These are phyloP conservation scores for Trachythela sp. DNA, from an alignment of 64 coral and sea anemone genomes.

Conservation along the genomic window DNA sequence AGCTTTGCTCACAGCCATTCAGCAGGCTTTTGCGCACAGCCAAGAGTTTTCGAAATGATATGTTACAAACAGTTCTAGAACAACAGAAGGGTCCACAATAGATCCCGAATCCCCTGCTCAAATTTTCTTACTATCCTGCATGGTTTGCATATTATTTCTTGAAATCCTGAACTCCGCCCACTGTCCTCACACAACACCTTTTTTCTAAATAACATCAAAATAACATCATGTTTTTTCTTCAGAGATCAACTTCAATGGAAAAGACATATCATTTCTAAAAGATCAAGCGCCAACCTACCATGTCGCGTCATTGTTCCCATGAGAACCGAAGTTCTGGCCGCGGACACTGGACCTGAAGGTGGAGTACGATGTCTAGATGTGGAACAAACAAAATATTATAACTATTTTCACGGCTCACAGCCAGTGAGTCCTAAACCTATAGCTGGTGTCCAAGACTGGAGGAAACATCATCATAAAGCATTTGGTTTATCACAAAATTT, in stretches of 20 bases:
- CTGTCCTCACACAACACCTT: too few species aligned
- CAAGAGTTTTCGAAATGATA: too few species aligned
- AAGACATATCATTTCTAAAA: neutral
- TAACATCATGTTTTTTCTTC: neutral
- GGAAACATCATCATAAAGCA: conserved; percentile 48
- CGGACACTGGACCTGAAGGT: conserved; percentile 13
- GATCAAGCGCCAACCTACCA: neutral
- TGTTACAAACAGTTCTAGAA: too few species aligned
- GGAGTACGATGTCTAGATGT: neutral
- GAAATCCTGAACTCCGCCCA: too few species aligned
- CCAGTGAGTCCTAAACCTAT: neutral
- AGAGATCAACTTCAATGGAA: neutral
- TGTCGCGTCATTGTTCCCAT: neutral
- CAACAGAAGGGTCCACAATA: too few species aligned
- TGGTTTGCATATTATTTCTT: too few species aligned
- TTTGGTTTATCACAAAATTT: conserved; percentile 76
- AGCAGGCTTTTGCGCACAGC: too few species aligned
- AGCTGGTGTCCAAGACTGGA: conserved; percentile 44
- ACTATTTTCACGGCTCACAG: neutral
- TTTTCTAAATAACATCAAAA: too few species aligned
- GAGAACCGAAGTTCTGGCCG: neutral
- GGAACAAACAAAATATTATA: neutral
- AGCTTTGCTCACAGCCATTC: too few species aligned
- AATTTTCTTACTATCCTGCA: too few species aligned
- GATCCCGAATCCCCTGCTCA: too few species aligned